Base-by-base conservation (phyloP, 2,888 invertebrate genomes). In the Stictocephala bisonia region DNA sequence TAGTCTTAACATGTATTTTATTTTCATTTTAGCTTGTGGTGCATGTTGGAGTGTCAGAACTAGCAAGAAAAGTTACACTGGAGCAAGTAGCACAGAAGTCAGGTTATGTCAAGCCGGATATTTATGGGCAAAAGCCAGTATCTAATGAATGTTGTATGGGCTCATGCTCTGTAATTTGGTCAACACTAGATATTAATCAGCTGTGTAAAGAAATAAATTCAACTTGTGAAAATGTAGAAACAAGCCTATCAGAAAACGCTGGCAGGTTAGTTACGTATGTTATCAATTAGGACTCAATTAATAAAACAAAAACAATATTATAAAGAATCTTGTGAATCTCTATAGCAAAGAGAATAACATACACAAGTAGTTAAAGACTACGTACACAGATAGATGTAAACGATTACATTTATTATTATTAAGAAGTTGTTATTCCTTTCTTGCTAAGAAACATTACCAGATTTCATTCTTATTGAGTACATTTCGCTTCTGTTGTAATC, bases 1-100 rank as follows among this genome's bases (percentile, higher is more conserved):
- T 7, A 11, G 11, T 11, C 13, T 35, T 13, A 35, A 35, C 9
- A 35, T 35, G 9, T 11, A 9, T 7, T 35, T 35, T 35, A 35
- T 35, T 35, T 35, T 51, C 72, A 60, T 86, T 87, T 29, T 83
- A 94, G 93, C 84, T 94, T 69, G 90, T 92, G 77, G 87, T 95
- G 40, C 94, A 95, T 82, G 91, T 93, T 9, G 95, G 95, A 11
- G 93, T 95, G 44, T 91, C 91, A 0, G 81, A 85, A 13, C 73
- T 84, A 9, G 90, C 91, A 0, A 82, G 86, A 24, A 86, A 87
- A 78, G 83, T 95, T 44, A 90, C 88, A 0, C 80, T 95, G 51
- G 95, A 95, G 84, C 87, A 85, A 35, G 86, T 86, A 75, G 94
- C 94, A 0, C 87, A 88, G 80, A 86, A 85, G 72, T 85, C 83